Base-by-base conservation (phyloP, 2,888 invertebrate genomes). In the Thymelicus acteon region DNA sequence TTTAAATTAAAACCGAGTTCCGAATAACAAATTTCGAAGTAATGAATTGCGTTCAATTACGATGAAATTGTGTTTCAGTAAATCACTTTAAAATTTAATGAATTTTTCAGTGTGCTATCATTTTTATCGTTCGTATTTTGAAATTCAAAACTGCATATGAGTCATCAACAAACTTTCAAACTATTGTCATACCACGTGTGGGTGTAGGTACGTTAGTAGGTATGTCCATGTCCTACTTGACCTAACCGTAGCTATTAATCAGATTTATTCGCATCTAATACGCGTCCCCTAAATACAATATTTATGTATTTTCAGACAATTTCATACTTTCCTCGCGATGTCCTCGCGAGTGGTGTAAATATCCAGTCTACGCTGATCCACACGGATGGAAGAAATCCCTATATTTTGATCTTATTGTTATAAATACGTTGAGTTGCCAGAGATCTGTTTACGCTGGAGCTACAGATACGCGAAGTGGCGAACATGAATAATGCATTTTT, bases 401-500 rank as follows among this genome's bases (percentile, higher is more conserved):
- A 74, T 60, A 66, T 80, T 75, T 74, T 77, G 78, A 83, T 80
- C 78, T 66, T 80, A 73, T 78, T 81, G 75, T 83, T 79, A 77
- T 81, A 79, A 79, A 79, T 73, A 73, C 73, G 74, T 75, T 76
- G 78, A 75, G 77, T 78, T 75, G 73, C 72, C 74, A 74, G 78
- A 80, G 88, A 19, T 85, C 88, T 75, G 62, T 68, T 74, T 86
- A 84, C 52, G 74, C 69, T 89, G 90, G 93, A 76, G 68, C 77
- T 75, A 74, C 78, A 73, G 80, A 82, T 84, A 86, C 87, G 84
- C 85, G 84, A 82, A 89, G 87, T 87, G 85, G 87, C 87, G 85
- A 90, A 86, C 91, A 93, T 93, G 93, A 93, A 93, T 93, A 93
- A 93, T 93, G 93, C 91, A 93, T 93, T 93, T 92, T 93, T 93